Percentiles rank a stretch among this genome's conserved stretches.
Conservation (phyloP, 2,888 invertebrate species). For the Cheilosia grossa region DNA sequence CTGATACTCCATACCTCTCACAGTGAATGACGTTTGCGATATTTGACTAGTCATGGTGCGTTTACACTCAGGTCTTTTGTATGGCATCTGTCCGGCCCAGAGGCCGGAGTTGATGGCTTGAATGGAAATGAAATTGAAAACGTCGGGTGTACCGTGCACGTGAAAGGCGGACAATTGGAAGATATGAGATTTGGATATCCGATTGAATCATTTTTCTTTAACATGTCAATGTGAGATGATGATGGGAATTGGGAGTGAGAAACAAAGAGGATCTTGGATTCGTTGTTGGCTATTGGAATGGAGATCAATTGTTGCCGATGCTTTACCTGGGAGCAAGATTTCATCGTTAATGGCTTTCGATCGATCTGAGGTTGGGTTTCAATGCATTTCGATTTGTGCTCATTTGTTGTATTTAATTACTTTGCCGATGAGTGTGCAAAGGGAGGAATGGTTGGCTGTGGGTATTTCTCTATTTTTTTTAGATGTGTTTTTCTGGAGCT, state of each 20-base stretch:
- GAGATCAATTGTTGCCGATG: slow-evolving; percentile 64
- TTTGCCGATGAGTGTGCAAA: slow-evolving; percentile 22
- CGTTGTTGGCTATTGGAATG: slow-evolving; percentile 20
- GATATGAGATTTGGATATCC: slow-evolving; percentile 65
- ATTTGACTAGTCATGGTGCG: slow-evolving; percentile 74
- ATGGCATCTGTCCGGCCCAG: slow-evolving; percentile 1
- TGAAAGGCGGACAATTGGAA: slow-evolving; percentile 42
- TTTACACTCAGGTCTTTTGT: slow-evolving; percentile 56
- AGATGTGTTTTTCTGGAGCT: too few relatives aligned
- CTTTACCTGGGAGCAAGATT: slow-evolving; percentile 13
- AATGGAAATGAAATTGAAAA: slow-evolving; percentile 60
- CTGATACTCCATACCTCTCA: slow-evolving; percentile 21
- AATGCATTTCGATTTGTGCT: slow-evolving; percentile 7
- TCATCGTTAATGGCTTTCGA: slow-evolving; percentile 63
- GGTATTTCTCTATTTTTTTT: too few relatives aligned
- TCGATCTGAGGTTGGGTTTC: slow-evolving; percentile 28
- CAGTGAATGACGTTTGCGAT: slow-evolving; percentile 71
- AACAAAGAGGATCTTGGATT: slow-evolving; percentile 26
- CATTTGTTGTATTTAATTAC: slow-evolving; percentile 55
- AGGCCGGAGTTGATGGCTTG: slow-evolving; percentile 7
- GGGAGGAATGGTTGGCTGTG: too few relatives aligned
- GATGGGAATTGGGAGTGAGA: slow-evolving; percentile 36
- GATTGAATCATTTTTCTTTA: slow-evolving; percentile 72
- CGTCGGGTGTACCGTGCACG: background rate
- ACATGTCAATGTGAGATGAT: slow-evolving; percentile 65